phyloP scores from a whole-genome alignment of 2,888 invertebrate species.

The Drosophila robusta region DNA sequence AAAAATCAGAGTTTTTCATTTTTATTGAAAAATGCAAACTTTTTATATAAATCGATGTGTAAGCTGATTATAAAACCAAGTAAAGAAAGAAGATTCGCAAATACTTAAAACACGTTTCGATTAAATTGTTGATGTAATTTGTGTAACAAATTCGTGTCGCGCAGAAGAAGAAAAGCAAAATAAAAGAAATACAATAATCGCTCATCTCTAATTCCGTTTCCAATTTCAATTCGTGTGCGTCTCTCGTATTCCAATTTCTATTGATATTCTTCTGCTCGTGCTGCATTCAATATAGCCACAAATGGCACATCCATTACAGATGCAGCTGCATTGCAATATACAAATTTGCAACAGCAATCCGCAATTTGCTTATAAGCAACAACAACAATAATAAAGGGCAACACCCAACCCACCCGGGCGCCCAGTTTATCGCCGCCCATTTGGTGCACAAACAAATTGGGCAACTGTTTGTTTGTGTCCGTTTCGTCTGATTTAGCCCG shows the following conservation, averaged over 20 bases:
- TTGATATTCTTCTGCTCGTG: constrained; percentile 47
- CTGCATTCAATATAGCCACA: constrained; percentile 58
- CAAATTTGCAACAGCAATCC: constrained; percentile 64
- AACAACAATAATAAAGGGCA: constrained; percentile 17
- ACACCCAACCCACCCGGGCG: constrained; percentile 1
- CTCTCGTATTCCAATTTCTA: constrained; percentile 22
- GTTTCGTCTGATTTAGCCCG: constrained; percentile 68
- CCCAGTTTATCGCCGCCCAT: constrained; percentile 35
- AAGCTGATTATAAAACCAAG: too few species aligned
- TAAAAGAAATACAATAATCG: constrained; percentile 6
- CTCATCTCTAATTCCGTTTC: constrained; percentile 29
- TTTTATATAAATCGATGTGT: too few species aligned
- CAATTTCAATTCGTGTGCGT: constrained; percentile 12
- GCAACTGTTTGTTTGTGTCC: constrained; percentile 65
- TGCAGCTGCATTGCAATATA: constrained; percentile 60
- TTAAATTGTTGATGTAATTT: constrained; percentile 20
- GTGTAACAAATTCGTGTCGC: constrained; percentile 13
- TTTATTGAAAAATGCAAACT: too few species aligned
- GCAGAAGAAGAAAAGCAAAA: not conserved
- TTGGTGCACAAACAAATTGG: constrained; percentile 58
- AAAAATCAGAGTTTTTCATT: too few species aligned
- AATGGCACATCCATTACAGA: constrained; percentile 77
- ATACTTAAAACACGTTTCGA: constrained; percentile 1
- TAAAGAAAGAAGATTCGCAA: not conserved
- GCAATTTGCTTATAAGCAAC: constrained; percentile 62